Conservation (phyloP, 2,888 invertebrate genomes). For the Spisula solida region DNA sequence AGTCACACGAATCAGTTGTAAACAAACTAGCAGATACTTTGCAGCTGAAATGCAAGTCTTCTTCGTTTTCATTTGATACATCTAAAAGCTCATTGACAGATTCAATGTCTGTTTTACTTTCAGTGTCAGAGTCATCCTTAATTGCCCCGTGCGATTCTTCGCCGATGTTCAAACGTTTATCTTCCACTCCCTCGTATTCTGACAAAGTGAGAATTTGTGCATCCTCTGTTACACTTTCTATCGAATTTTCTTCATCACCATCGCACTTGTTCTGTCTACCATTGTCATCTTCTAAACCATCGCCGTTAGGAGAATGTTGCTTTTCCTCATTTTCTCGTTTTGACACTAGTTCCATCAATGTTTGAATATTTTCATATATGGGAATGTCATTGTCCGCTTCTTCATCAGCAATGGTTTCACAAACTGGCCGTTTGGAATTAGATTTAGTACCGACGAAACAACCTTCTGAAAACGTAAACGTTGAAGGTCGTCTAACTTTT, state of each 20-base stretch:
- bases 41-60: neutral
- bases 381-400: slow-evolving; percentile 54
- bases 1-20: neutral
- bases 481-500: slow-evolving; percentile 64
- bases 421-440: slow-evolving; percentile 32
- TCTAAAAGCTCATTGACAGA: neutral
- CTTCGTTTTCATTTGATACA: neutral
- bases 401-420: slow-evolving; percentile 40
- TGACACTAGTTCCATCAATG: slow-evolving; percentile 60
- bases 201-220: neutral
- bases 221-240: neutral
- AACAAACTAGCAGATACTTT: slow-evolving; percentile 1
- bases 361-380: slow-evolving; percentile 72
- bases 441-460: slow-evolving; percentile 14
- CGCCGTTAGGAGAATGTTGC: neutral
- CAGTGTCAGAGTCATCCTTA: neutral
- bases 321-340: slow-evolving; percentile 19
- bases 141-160: neutral
- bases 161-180: neutral
- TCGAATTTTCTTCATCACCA: slow-evolving; percentile 18
- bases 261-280: neutral
- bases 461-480: slow-evolving; percentile 69
- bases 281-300: neutral
- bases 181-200: neutral
- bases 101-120: neutral